phyloP scores from a whole-genome alignment of 2,888 invertebrate genomes.

The Lasioglossum lativentre region DNA sequence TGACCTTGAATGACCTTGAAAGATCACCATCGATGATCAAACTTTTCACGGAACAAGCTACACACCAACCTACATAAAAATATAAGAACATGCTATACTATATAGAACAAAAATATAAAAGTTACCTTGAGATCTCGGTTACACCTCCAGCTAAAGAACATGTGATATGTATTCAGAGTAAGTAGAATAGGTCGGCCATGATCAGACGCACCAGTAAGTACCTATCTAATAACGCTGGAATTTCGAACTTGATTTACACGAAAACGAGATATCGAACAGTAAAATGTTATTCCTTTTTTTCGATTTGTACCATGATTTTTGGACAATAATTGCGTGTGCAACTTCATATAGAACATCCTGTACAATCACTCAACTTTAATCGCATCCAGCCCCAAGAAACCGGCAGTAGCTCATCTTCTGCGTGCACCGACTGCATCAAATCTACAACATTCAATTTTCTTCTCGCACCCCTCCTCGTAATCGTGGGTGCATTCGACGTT shows the following conservation, averaged over 20 bases:
- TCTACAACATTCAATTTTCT: background rate
- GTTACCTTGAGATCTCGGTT: too few relatives aligned
- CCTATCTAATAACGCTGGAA: too few relatives aligned
- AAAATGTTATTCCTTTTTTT: background rate
- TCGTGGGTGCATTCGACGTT: conserved; percentile 11
- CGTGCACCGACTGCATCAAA: background rate
- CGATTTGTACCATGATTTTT: background rate
- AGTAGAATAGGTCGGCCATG: background rate
- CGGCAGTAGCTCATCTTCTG: background rate
- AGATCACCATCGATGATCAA: too few relatives aligned
- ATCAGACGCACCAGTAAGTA: too few relatives aligned
- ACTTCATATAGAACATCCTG: background rate
- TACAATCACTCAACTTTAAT: background rate
- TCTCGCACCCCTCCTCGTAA: background rate
- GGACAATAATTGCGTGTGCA: background rate
- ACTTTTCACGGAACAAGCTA: too few relatives aligned
- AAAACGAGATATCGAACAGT: background rate
- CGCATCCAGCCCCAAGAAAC: background rate
- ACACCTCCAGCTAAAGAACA: too few relatives aligned
- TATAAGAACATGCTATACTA: background rate
- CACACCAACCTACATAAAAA: background rate
- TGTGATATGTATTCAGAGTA: background rate
- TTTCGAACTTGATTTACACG: background rate
- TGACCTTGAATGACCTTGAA: too few relatives aligned
- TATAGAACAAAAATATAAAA: background rate